A percentile compares a stretch with the other conserved stretches of the same genome.
Evolutionary conservation across 2,113 vertebrate genomes (phyloP).

Genomic region (Puma concolor): DNA sequence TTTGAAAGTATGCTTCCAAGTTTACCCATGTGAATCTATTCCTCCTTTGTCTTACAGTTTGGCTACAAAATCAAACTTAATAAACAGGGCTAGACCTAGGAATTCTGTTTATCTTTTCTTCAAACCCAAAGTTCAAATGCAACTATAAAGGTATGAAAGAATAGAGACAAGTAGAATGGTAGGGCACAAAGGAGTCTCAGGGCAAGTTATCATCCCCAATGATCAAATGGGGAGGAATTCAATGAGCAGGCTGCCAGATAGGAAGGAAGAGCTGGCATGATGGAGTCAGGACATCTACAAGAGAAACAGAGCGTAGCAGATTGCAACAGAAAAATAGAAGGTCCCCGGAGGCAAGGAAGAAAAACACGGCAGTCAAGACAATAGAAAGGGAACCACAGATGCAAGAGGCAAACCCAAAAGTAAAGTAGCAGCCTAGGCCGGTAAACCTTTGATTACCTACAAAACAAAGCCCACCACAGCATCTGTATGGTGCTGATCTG

Average conservation of each 20-base stretch:
- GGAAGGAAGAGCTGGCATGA: background rate
- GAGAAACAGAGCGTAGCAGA: background rate
- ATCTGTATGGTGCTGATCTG: no score
- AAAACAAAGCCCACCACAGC: background rate
- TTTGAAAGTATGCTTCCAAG: background rate
- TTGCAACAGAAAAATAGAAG: background rate
- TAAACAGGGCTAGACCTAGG: background rate
- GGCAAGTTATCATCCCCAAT: background rate
- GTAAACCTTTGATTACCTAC: background rate
- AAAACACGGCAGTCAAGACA: background rate
- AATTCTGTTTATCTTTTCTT: conserved; percentile 16
- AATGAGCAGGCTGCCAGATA: background rate
- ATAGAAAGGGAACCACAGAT: background rate
- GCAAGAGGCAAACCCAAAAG: background rate
- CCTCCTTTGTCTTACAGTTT: background rate
- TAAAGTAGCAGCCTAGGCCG: background rate
- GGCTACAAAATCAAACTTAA: conserved; percentile 45
- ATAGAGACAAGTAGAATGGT: background rate
- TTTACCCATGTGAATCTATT: background rate
- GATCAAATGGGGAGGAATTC: background rate
- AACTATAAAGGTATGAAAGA: conserved; percentile 25
- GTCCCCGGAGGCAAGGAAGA: background rate
- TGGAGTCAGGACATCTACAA: background rate
- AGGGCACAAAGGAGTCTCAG: background rate
- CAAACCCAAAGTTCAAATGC: conserved; percentile 10